phyloP scores from a whole-genome alignment of 1,140 invertebrate genomes.

The Helicoverpa zea region DNA sequence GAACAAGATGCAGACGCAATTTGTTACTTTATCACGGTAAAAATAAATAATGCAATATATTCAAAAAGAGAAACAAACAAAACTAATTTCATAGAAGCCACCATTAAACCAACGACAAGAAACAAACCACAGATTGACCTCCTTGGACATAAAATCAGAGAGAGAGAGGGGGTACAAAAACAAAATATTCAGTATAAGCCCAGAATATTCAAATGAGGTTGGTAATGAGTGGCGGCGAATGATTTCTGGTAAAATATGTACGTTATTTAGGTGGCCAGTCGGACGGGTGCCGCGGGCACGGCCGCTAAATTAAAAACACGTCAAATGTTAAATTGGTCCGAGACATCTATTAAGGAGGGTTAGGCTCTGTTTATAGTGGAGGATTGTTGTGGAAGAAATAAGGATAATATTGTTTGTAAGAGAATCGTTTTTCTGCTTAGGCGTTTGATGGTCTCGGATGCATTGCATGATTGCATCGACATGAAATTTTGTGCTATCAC shows the following conservation, averaged over 20 bases:
- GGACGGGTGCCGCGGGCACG: constrained; percentile 81
- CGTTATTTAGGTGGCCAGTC: constrained; percentile 79
- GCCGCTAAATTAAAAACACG: constrained; percentile 86
- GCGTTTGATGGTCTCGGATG: too few species aligned
- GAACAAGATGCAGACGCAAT: too few species aligned
- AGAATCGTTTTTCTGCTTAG: too few species aligned
- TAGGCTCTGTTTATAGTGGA: constrained; percentile 60
- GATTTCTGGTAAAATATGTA: constrained; percentile 82
- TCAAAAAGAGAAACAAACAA: too few species aligned
- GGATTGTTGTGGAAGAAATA: background rate
- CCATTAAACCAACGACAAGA: background rate
- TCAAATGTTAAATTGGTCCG: constrained; percentile 86
- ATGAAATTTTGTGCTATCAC: too few species aligned
- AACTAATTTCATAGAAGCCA: background rate
- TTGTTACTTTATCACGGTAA: too few species aligned
- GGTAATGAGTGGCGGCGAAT: constrained; percentile 80
- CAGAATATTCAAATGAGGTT: constrained; percentile 79
- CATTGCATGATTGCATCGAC: too few species aligned
- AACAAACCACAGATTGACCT: background rate
- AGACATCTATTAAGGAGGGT: constrained; percentile 85
- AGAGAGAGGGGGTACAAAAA: constrained; percentile 1
- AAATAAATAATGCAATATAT: too few species aligned
- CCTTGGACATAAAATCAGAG: background rate
- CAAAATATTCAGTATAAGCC: constrained; percentile 22
- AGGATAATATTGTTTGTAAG: too few species aligned